These are phyloP conservation scores for Leuciscus idus DNA, from an alignment of 2,113 vertebrate genomes.

Conservation along the genomic window DNA sequence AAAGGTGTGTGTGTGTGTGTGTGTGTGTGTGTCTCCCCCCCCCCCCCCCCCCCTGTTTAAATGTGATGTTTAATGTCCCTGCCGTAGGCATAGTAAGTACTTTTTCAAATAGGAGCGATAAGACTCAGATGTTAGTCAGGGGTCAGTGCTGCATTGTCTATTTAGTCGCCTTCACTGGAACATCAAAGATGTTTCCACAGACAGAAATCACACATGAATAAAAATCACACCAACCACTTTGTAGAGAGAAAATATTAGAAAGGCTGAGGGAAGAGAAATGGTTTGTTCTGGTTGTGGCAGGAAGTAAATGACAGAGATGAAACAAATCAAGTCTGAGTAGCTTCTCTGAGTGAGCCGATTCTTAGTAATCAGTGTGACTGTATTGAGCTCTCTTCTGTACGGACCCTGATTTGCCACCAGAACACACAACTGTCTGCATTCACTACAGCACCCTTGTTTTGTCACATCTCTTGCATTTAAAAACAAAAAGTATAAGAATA, in stretches of 20 bases:
- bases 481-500: neutral
- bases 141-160: neutral
- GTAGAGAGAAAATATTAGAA: conserved; percentile 21
- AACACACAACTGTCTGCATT: conserved; percentile 71
- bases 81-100: neutral
- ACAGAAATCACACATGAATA: conserved; percentile 34
- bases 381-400: conserved; percentile 74
- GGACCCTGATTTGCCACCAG: conserved; percentile 54
- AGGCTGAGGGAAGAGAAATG: conserved; percentile 45
- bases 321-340: conserved; percentile 77
- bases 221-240: conserved; percentile 41
- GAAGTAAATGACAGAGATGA: conserved; percentile 76
- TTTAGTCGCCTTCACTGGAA: neutral
- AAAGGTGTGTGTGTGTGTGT: too few species aligned
- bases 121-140: neutral
- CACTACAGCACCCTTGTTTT: conserved; percentile 55
- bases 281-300: conserved; percentile 61
- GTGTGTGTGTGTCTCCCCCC: too few species aligned
- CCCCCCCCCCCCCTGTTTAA: neutral
- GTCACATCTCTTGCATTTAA: conserved; percentile 25
- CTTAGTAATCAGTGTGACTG: conserved; percentile 76
- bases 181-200: neutral
- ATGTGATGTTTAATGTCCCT: neutral
- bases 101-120: too few species aligned
- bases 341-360: conserved; percentile 66